Conservation (phyloP, 2,113 vertebrate genomes). For the Circaetus cinerascens region DNA sequence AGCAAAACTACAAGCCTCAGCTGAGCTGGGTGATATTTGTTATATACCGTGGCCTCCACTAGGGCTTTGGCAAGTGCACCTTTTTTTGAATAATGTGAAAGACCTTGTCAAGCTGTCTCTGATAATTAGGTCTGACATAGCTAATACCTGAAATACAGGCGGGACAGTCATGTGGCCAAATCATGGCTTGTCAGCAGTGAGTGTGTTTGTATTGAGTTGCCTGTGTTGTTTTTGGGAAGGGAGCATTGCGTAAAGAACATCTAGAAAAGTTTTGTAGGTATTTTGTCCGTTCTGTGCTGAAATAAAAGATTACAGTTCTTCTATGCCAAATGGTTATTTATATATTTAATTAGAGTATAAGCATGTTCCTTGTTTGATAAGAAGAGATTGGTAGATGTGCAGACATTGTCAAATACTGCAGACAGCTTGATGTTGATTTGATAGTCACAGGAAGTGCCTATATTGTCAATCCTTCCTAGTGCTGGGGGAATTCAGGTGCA, state of each 20-base stretch:
- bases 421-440: neutral
- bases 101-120: constrained; percentile 6
- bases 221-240: neutral
- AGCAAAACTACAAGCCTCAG: neutral
- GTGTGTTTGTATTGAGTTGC: neutral
- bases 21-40: neutral
- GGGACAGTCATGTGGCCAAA: constrained; percentile 24
- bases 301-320: neutral
- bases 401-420: neutral
- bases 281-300: neutral
- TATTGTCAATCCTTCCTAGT: neutral
- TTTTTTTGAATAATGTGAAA: constrained; percentile 3
- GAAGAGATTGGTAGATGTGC: neutral
- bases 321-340: neutral
- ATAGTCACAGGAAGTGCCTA: neutral
- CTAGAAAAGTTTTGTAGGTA: neutral
- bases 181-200: neutral
- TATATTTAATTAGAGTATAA: neutral
- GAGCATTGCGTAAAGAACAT: neutral
- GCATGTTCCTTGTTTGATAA: neutral
- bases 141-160: constrained; percentile 47
- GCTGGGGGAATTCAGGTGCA: neutral
- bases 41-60: neutral
- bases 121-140: constrained; percentile 40
- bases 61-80: neutral